These are phyloP conservation scores for Protophormia terraenovae DNA, from an alignment of 2,888 invertebrate genomes.

Conservation along the genomic window DNA sequence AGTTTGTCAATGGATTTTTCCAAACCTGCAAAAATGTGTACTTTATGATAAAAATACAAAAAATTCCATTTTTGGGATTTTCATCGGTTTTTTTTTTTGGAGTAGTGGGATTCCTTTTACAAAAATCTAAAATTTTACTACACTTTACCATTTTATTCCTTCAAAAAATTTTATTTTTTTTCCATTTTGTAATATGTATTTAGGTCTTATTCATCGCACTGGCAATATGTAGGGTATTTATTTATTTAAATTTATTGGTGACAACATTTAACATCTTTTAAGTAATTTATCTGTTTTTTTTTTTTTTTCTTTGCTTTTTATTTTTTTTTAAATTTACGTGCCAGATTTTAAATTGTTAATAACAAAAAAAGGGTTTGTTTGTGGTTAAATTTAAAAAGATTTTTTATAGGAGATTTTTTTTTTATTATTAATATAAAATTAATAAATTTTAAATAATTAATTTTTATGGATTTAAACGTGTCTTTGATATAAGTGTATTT, in stretches of 20 bases:
- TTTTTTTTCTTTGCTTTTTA: neutral
- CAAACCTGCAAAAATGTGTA: too few species aligned
- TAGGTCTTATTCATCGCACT: neutral
- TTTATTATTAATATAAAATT: neutral
- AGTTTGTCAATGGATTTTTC: too few species aligned
- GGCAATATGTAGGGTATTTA: neutral
- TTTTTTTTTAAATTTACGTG: neutral
- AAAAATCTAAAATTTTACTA: too few species aligned
- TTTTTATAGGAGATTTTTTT: neutral
- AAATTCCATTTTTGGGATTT: too few species aligned
- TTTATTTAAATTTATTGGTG: neutral
- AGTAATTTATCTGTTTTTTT: neutral
- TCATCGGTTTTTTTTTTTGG: too few species aligned
- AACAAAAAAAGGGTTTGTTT: neutral
- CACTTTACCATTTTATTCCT: too few species aligned
- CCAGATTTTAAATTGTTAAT: neutral
- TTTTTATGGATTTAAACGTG: neutral
- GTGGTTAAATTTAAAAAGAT: neutral
- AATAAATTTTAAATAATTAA: neutral
- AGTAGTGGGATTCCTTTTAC: too few species aligned
- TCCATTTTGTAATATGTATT: too few species aligned
- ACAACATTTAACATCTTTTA: conserved; percentile 9
- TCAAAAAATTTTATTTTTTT: too few species aligned
- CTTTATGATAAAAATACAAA: too few species aligned
- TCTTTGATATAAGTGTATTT: neutral